Evolutionary conservation across 2,888 invertebrate genomes (phyloP).

Genomic region (Xestia sexstrigata): DNA sequence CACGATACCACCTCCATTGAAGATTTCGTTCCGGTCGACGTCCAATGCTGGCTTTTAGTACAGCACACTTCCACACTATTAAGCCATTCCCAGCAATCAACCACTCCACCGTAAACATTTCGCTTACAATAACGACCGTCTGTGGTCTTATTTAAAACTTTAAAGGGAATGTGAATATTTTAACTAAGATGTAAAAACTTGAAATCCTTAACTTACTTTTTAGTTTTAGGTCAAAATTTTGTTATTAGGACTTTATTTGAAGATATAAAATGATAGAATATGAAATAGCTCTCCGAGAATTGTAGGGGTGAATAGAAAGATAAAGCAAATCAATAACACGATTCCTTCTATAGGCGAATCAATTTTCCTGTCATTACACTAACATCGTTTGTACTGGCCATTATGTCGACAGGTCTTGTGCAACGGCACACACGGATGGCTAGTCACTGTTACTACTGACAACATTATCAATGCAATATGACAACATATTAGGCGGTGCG

Average conservation of each 20-base stretch:
- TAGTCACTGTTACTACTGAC: slow-evolving; percentile 49
- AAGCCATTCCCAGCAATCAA: slow-evolving; percentile 32
- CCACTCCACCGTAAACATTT: slow-evolving; percentile 26
- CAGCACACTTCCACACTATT: slow-evolving; percentile 2
- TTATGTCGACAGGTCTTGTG: slow-evolving; percentile 62
- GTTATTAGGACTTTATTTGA: background rate
- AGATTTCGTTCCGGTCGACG: slow-evolving; percentile 65
- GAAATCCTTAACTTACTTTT: slow-evolving; percentile 77
- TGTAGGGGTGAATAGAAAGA: background rate
- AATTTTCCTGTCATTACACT: slow-evolving; percentile 45
- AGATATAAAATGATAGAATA: background rate
- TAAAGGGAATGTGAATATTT: slow-evolving; percentile 68
- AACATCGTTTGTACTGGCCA: slow-evolving; percentile 59
- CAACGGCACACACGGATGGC: slow-evolving; percentile 60
- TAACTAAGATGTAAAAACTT: slow-evolving; percentile 70
- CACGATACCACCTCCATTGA: slow-evolving; percentile 75
- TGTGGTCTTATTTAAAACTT: slow-evolving; percentile 61
- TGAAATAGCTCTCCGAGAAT: background rate
- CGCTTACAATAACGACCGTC: slow-evolving; percentile 12
- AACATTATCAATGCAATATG: slow-evolving; percentile 52
- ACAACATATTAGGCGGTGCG: slow-evolving; percentile 40
- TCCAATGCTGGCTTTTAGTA: slow-evolving; percentile 73
- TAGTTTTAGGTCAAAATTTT: slow-evolving; percentile 25
- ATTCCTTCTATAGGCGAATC: slow-evolving; percentile 9
- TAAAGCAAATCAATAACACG: slow-evolving; percentile 24